A percentile compares a stretch with the other conserved stretches of the same genome.
Evolutionary conservation across 2,888 invertebrate genomes (phyloP).

Genomic region (Melieria omissa): DNA sequence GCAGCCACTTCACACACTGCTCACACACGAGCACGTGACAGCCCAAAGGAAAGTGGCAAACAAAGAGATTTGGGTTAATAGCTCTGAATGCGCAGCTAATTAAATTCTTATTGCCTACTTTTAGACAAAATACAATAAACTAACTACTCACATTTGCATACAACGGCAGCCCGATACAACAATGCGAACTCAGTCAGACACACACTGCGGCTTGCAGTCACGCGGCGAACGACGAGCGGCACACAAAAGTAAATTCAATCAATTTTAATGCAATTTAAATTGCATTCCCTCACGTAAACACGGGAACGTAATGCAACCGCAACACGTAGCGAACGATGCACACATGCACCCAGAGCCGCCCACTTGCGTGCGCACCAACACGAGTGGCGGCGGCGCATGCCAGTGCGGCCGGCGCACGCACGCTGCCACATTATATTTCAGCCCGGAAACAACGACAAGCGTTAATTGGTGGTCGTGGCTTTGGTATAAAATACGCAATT

Average conservation of each 20-base stretch:
- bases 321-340: conserved; percentile 8
- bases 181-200: background rate
- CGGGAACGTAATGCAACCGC: conserved; percentile 16
- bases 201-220: background rate
- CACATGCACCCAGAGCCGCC: background rate
- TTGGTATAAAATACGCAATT: background rate
- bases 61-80: no score
- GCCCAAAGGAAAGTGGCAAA: no score
- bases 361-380: background rate
- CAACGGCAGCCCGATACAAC: background rate
- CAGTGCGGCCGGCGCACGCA: conserved; percentile 2
- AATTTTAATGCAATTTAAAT: conserved; percentile 63
- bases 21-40: no score
- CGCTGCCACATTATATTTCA: conserved; percentile 46
- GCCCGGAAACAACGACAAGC: conserved; percentile 51
- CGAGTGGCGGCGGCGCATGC: conserved; percentile 11
- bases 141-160: background rate
- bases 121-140: background rate
- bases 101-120: conserved; percentile 18
- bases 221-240: background rate
- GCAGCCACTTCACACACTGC: no score
- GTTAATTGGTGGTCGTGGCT: conserved; percentile 54
- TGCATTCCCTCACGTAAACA: conserved; percentile 58
- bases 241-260: conserved; percentile 50
- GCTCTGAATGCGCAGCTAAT: background rate